phyloP scores from a whole-genome alignment of 35 echinoderm and acorn worm genomes.

The Lytechinus pictus region DNA sequence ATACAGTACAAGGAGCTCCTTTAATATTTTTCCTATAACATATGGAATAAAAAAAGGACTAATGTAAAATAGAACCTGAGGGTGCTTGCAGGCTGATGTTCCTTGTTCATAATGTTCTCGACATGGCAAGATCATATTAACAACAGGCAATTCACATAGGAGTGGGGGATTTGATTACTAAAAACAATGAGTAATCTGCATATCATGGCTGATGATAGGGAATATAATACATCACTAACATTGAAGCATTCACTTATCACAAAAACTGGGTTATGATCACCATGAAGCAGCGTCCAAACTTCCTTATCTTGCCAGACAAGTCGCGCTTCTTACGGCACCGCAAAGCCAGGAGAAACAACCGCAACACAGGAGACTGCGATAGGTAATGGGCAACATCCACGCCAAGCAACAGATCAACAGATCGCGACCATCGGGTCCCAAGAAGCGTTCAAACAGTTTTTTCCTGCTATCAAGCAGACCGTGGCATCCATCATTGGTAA shows the following conservation, averaged over 20 bases:
- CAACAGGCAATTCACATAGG: background rate
- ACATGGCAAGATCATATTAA: background rate
- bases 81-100: background rate
- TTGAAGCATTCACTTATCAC: background rate
- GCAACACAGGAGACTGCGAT: background rate
- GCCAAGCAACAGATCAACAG: background rate
- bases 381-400: background rate
- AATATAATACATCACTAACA: background rate
- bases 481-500: background rate
- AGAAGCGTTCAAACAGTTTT: background rate
- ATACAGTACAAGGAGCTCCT: too few species aligned
- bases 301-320: background rate
- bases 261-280: background rate
- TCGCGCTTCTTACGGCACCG: background rate
- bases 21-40: too few species aligned
- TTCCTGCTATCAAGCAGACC: background rate
- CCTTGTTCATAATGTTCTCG: background rate
- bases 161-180: background rate
- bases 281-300: background rate
- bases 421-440: background rate
- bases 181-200: background rate
- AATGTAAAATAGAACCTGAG: background rate
- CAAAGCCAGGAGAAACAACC: background rate
- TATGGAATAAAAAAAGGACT: background rate
- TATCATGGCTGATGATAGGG: background rate